Base-by-base conservation (phyloP, 1,140 invertebrate species). In the Drosophila novamexicana region DNA sequence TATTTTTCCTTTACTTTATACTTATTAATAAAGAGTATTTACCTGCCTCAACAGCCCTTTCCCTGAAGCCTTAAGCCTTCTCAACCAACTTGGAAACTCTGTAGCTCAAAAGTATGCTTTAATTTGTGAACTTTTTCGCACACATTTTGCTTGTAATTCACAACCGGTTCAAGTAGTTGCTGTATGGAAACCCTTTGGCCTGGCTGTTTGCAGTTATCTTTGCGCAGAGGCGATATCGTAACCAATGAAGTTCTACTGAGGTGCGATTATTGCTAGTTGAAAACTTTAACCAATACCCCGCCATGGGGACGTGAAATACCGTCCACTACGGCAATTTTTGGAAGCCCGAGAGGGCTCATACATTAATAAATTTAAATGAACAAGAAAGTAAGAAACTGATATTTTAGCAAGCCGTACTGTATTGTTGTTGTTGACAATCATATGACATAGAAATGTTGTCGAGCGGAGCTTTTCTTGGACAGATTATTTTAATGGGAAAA, bases 221-320 rank as follows among this genome's bases (percentile, higher is more conserved):
- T 86, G 83, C 82, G 82, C 82, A 86, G 83, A 93, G 95, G 95
- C 95, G 94, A 95, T 96, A 95, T 96, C 95, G 95, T 96, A 96
- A 96, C 95, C 96, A 95, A 96, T 97, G 96, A 97, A 95, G 90
- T 90, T 54, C 85, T 90, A 91, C 90, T 90, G 90, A 91, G 90
- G 90, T 91, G 90, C 90, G 90, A 91, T 90, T 91, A 91, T 91
- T 91, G 90, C 90, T 91, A 91, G 90, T 91, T 91, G 90, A 91
- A 91, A 91, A 91, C 90, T 91, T 90, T 91, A 96, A 96, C 97
- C 97, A 97, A 98, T 97, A 97, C 96, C 96, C 96, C 96, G 96
- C 96, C 96, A 94, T 94, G 96, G 94, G 95, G 95, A 95, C 95
- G 96, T 97, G 96, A 96, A 97, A 97, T 95, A 97, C 95, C 96